Percentiles rank a stretch among this genome's conserved stretches.
These are phyloP conservation scores for Bubo scandiacus DNA, from an alignment of 2,113 vertebrate genomes.

Conservation along the genomic window DNA sequence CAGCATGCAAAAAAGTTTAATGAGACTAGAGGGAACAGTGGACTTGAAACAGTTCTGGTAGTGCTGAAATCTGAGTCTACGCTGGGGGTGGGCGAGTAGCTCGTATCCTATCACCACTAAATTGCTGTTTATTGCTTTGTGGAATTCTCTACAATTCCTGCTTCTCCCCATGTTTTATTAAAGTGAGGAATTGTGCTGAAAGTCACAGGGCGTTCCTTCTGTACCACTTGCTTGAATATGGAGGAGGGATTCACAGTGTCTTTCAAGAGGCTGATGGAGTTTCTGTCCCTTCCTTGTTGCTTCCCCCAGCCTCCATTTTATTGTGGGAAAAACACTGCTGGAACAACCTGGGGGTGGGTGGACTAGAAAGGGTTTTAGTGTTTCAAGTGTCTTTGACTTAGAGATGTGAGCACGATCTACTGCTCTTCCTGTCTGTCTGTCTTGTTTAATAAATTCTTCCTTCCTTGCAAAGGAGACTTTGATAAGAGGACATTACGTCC, in stretches of 20 bases:
- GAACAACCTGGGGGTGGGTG: background rate
- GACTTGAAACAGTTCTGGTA: background rate
- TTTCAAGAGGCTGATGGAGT: background rate
- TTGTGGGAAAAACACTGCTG: background rate
- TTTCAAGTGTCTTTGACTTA: background rate
- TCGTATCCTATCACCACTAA: background rate
- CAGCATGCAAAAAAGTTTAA: background rate
- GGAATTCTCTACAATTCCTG: conserved; percentile 18
- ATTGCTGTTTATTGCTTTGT: conserved; percentile 10
- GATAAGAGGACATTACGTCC: background rate
- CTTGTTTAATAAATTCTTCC: background rate
- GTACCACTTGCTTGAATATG: background rate
- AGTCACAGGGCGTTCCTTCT: background rate
- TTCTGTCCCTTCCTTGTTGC: background rate
- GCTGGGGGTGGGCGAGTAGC: background rate
- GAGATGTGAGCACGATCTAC: background rate
- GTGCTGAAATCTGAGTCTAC: background rate
- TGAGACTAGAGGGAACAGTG: background rate
- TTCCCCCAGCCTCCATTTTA: background rate
- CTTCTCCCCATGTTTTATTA: conserved; percentile 24
- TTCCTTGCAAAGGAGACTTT: conserved; percentile 11
- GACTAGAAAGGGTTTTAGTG: background rate
- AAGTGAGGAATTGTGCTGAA: background rate
- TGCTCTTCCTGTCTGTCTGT: background rate
- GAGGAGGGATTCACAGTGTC: background rate